phyloP scores from a whole-genome alignment of 2,797 vertebrate genomes.

The Myotis myotis region DNA sequence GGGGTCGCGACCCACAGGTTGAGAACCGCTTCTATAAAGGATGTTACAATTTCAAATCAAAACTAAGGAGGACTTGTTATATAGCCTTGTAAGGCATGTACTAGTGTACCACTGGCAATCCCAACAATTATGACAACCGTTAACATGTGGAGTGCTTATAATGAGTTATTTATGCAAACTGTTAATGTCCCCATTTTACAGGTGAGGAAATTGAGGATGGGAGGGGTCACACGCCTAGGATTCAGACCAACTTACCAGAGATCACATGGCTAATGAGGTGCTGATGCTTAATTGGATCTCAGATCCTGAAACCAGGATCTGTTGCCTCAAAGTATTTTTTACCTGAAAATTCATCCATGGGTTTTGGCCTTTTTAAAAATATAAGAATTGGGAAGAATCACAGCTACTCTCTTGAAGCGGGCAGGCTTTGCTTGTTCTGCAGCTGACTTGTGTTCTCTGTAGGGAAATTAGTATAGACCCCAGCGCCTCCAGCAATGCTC shows the following conservation, averaged over 20 bases:
- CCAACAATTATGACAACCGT: background rate
- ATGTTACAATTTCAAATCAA: background rate
- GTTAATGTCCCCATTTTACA: background rate
- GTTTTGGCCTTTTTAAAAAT: background rate
- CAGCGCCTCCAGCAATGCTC: background rate
- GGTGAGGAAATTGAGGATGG: background rate
- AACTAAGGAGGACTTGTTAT: background rate
- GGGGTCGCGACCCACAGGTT: no score
- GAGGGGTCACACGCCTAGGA: background rate
- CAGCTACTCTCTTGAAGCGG: slow-evolving; percentile 86
- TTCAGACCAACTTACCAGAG: background rate
- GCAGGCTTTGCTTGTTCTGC: slow-evolving; percentile 85
- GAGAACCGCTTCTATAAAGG: no score
- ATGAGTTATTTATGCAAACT: background rate
- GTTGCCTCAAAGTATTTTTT: background rate
- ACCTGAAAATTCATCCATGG: background rate
- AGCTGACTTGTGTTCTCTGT: background rate
- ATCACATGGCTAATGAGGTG: background rate
- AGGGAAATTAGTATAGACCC: background rate
- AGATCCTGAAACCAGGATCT: background rate
- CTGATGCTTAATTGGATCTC: background rate
- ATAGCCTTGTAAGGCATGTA: background rate
- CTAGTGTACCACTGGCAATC: background rate
- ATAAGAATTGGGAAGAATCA: slow-evolving; percentile 46
- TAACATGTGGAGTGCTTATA: background rate